Evolutionary conservation across 1,140 invertebrate genomes (phyloP).

Genomic region (Scaptomyza hsui): DNA sequence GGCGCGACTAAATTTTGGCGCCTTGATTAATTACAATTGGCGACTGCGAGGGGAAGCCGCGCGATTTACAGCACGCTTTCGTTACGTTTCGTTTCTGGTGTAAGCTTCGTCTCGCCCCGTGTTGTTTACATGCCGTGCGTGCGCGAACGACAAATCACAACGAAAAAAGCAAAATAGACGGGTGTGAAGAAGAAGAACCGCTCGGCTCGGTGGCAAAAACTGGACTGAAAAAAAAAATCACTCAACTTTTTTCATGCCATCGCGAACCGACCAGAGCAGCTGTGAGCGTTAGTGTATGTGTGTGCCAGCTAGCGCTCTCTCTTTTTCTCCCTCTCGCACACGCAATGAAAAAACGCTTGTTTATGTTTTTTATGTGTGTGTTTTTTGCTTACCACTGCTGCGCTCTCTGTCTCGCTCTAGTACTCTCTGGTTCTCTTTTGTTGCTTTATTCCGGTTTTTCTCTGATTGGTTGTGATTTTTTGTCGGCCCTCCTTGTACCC

Average conservation of each 20-base stretch:
- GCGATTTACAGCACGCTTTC: conserved; percentile 43
- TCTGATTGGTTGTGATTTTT: conserved; percentile 35
- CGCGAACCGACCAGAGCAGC: conserved; percentile 49
- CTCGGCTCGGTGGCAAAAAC: conserved; percentile 53
- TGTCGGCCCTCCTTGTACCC: conserved; percentile 11
- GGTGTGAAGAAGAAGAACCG: conserved; percentile 49
- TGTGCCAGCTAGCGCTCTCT: conserved; percentile 23
- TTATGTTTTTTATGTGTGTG: conserved; percentile 77
- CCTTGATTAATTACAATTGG: conserved; percentile 51
- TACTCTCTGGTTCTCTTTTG: conserved; percentile 40
- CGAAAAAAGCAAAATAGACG: conserved; percentile 44
- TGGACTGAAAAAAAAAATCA: conserved; percentile 71
- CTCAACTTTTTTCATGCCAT: conserved; percentile 62
- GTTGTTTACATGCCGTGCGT: conserved; percentile 50
- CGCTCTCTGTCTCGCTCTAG: conserved; percentile 27
- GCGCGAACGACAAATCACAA: conserved; percentile 45
- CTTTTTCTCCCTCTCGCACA: conserved; percentile 29
- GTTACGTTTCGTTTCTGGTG: conserved; percentile 13
- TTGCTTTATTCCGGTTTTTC: conserved; percentile 63
- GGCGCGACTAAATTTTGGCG: conserved; percentile 46
- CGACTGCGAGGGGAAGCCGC: not conserved
- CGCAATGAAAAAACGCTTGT: conserved; percentile 67
- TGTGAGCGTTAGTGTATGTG: conserved; percentile 40
- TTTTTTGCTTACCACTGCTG: conserved; percentile 49
- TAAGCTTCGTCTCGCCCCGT: conserved; percentile 21